Evolutionary conservation across 2,797 vertebrate species (phyloP).

Genomic region (Enteromius afrohamiltoni): DNA sequence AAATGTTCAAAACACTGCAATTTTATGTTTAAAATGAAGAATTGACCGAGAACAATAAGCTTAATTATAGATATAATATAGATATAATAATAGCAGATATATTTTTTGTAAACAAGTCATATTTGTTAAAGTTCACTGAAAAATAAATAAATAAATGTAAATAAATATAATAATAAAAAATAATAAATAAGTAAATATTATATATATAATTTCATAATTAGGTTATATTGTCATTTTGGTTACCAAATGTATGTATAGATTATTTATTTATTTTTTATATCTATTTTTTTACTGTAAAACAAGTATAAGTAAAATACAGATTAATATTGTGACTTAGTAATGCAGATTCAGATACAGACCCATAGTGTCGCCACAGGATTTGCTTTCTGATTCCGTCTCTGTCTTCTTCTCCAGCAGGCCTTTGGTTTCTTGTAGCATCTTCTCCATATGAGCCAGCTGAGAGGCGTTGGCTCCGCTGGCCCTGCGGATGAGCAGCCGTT

Average conservation of each 20-base stretch:
- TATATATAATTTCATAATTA: background rate
- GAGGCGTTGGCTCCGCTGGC: slow-evolving; percentile 85
- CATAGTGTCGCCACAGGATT: slow-evolving; percentile 72
- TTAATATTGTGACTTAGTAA: background rate
- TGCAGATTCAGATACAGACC: slow-evolving; percentile 67
- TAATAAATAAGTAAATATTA: too few species aligned
- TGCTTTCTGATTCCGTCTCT: slow-evolving; percentile 71
- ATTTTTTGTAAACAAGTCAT: background rate
- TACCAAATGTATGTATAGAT: too few species aligned
- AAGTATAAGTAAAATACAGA: background rate
- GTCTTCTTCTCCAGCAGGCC: slow-evolving; percentile 83
- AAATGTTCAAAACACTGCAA: background rate
- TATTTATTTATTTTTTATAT: too few species aligned
- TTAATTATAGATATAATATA: too few species aligned
- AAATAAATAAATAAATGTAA: background rate
- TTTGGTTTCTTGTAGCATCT: slow-evolving; percentile 85
- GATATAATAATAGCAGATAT: too few species aligned
- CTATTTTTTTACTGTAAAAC: background rate
- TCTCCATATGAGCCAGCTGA: slow-evolving; percentile 84
- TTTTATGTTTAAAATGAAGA: too few species aligned
- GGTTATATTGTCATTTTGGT: background rate
- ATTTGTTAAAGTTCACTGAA: background rate
- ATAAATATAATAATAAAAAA: too few species aligned
- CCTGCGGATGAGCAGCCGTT: slow-evolving; percentile 76
- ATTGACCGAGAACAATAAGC: background rate